Conservation (phyloP, 1,140 invertebrate species). For the Atta colombica region DNA sequence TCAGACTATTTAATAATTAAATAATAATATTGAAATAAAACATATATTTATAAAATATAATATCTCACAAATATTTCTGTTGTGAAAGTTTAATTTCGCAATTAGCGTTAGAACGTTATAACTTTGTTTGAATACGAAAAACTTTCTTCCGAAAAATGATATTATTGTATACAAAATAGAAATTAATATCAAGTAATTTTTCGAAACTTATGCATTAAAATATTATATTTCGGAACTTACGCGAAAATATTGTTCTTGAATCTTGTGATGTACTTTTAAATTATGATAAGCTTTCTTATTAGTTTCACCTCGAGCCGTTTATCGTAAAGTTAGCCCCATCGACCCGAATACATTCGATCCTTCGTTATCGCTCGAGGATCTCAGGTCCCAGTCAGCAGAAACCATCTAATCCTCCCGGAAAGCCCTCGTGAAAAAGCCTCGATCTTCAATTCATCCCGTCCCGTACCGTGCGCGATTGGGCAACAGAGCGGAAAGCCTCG, state of each 20-base stretch:
- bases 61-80: not conserved
- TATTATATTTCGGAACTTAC: not conserved
- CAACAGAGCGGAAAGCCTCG: constrained; percentile 43
- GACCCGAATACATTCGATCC: constrained; percentile 52
- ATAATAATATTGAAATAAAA: constrained; percentile 3
- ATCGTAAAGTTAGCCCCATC: constrained; percentile 9
- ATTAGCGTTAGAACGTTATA: not conserved
- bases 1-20: constrained; percentile 8
- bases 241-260: constrained; percentile 5
- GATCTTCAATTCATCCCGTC: constrained; percentile 58
- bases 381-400: constrained; percentile 55
- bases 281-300: constrained; percentile 45
- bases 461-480: constrained; percentile 38
- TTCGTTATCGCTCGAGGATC: constrained; percentile 56
- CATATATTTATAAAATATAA: not conserved
- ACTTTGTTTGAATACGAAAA: constrained; percentile 3
- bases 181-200: not conserved
- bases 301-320: constrained; percentile 38
- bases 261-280: not conserved
- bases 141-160: not conserved
- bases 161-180: not conserved
- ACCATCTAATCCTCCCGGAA: constrained; percentile 55
- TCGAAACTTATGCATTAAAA: not conserved
- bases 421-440: constrained; percentile 58
- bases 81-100: not conserved